Base-by-base conservation (phyloP, 2,797 vertebrate species). In the Propithecus perrieri region DNA sequence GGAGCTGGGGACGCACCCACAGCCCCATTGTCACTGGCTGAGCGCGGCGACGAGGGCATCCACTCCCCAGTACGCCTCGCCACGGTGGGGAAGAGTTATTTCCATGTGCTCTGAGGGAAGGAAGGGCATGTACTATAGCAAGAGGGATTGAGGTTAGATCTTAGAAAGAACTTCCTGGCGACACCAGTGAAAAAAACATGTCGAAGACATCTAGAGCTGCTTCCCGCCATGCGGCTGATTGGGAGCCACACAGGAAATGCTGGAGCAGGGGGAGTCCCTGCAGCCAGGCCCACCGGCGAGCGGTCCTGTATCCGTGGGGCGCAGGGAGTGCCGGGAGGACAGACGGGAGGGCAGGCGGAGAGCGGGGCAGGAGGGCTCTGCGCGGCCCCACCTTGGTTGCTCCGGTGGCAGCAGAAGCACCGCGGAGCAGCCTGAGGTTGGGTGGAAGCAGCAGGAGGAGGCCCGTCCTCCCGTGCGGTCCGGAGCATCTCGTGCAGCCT, bases 161-260 rank as follows among this genome's bases (percentile, higher is more conserved):
- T 91, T 63, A 38, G 35, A 87, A 59, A 95, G 90, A 71, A 65
- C 71, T 71, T 97, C 30, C 61, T 71, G 69, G 26, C 59, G n/a
- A 72, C 30, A 43, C 18, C 15, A n/a, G 75, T 81, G 74, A 30
- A 65, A 67, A 75, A 79, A 75, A 24, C 41, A 17, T 1, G 55
- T 18, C 15, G 50, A 41, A 83, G 38, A 7, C 75, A 18, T 41
- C 63, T 41, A 67, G 81, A 35, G 28, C n/a, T n/a, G 1, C 63
- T 59, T 30, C 50, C 53, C 72, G 5, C 33, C 78, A 17, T 57
- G 41, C 46, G 35, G 20, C 38, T 43, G 26, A 67, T 46, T 14
- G 24, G 35, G 30, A 24, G 71, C 30, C 28, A 35, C 35, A 72
- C 3, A 1, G 67, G n/a, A 69, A 75, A 67, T 50, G 48, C 63